phyloP scores from a whole-genome alignment of 2,113 vertebrate species.

The Polyodon spathula region DNA sequence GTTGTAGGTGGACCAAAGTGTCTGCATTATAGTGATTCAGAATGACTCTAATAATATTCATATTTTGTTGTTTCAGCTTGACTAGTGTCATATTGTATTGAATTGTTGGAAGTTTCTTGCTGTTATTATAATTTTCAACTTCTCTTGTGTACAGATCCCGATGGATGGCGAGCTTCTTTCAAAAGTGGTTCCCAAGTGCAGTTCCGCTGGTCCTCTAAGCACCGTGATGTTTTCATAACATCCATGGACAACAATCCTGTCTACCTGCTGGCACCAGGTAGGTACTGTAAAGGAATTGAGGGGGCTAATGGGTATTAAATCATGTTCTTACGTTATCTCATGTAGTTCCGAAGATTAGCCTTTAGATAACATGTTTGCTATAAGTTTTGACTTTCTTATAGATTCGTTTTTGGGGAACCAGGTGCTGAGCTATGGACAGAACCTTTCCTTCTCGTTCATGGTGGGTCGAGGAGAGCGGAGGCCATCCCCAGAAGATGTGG shows the following conservation, averaged over 20 bases:
- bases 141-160: slow-evolving; percentile 51
- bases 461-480: slow-evolving; percentile 68
- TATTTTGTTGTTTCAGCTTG: too few relatives aligned
- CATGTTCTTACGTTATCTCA: too few relatives aligned
- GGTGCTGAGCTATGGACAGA: slow-evolving; percentile 78
- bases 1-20: too few relatives aligned
- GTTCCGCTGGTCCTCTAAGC: slow-evolving; percentile 69
- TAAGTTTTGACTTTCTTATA: slow-evolving; percentile 24
- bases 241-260: slow-evolving; percentile 54
- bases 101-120: too few relatives aligned
- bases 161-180: slow-evolving; percentile 64
- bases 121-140: not conserved
- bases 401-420: slow-evolving; percentile 76
- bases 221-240: slow-evolving; percentile 64
- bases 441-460: slow-evolving; percentile 70
- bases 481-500: slow-evolving; percentile 63
- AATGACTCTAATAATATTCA: too few relatives aligned
- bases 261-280: slow-evolving; percentile 81
- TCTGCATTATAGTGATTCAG: too few relatives aligned
- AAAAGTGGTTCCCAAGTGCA: slow-evolving; percentile 46
- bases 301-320: too few relatives aligned
- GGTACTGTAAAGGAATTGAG: slow-evolving; percentile 6
- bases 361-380: not conserved
- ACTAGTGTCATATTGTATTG: too few relatives aligned
- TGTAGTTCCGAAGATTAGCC: too few relatives aligned